Base-by-base conservation (phyloP, 2,797 vertebrate species). In the Trachops cirrhosus region DNA sequence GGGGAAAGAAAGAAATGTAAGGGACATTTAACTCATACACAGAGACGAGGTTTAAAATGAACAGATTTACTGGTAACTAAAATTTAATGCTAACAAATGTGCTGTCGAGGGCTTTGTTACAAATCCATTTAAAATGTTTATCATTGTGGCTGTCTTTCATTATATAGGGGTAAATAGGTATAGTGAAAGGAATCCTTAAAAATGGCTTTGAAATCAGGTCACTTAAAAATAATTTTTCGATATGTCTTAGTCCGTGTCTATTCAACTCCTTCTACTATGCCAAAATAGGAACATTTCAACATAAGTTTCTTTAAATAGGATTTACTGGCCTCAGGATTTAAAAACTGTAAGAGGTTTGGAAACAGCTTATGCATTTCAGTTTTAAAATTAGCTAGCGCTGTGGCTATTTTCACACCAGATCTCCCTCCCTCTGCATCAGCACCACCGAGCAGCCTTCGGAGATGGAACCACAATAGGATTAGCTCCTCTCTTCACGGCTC, bases 241-340 rank as follows among this genome's bases (percentile, higher is more conserved):
- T 46, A 75, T 79, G 39, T 92, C 91, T 97, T 75, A 89, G 78
- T 97, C 97, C 95, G 83, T 94, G 79, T 97, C 95, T 96, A 91
- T 83, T 96, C 91, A 93, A 97, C 89, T 95, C 73, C 95, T 97
- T 93, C 93, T 90, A 92, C 93, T 87, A 67, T 59, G 92, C 93
- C 93, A 94, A 96, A 96, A 97, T 92, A 96, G 86, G 89, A 96
- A 87, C 19, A 93, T 93, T 95, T 96, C 94, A 94, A 87, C 87
- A 89, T 86, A 90, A 91, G 70, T 92, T 95, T 96, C 97, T 94
- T 97, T 96, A 98, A 97, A 97, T 96, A 97, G 96, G 92, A 94
- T 71, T 90, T 91, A 96, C 75, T 96, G 92, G 94, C 95, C 96
- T 96, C 73, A 87, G 92, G 97, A 97, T 96, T 96, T 95, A 95